These are phyloP conservation scores for Stichopus horrens DNA, from an alignment of 53 echinoderm and acorn worm species.

Conservation along the genomic window DNA sequence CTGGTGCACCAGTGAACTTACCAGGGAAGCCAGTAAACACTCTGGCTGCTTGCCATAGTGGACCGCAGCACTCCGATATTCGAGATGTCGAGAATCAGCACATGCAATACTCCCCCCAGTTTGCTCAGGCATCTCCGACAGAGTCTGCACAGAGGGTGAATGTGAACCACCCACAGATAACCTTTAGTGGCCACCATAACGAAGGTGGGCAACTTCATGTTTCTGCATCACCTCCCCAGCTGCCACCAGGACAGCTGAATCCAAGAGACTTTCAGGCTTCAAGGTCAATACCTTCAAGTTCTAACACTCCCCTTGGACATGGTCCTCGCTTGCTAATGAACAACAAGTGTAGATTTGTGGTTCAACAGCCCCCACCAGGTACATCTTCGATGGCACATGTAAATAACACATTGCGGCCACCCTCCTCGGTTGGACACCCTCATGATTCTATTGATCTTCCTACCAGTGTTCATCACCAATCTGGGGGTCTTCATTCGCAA, in stretches of 20 bases:
- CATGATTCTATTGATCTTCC: neutral
- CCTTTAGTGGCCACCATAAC: neutral
- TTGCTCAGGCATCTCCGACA: neutral
- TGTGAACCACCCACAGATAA: neutral
- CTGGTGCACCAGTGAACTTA: conserved; percentile 25
- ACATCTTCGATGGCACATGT: neutral
- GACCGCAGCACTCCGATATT: neutral
- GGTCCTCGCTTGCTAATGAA: conserved; percentile 8
- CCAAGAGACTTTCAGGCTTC: conserved; percentile 13
- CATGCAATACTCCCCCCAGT: conserved; percentile 1
- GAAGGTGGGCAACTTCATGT: neutral
- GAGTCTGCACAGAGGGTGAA: neutral
- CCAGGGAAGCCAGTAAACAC: conserved; percentile 21
- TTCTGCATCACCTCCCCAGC: neutral
- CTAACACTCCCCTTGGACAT: neutral
- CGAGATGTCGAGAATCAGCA: neutral
- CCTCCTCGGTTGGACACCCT: neutral
- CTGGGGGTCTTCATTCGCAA: neutral
- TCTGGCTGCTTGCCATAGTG: neutral
- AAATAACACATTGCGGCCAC: neutral
- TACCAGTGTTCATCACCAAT: conserved; percentile 4
- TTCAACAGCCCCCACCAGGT: conserved; percentile 11
- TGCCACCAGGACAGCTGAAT: neutral
- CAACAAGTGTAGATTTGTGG: conserved; percentile 2
- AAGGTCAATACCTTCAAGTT: neutral